A percentile compares a stretch with the other conserved stretches of the same genome.
These are phyloP conservation scores for Mimumesa dahlbomi DNA, from an alignment of 2,888 invertebrate species.

Conservation along the genomic window DNA sequence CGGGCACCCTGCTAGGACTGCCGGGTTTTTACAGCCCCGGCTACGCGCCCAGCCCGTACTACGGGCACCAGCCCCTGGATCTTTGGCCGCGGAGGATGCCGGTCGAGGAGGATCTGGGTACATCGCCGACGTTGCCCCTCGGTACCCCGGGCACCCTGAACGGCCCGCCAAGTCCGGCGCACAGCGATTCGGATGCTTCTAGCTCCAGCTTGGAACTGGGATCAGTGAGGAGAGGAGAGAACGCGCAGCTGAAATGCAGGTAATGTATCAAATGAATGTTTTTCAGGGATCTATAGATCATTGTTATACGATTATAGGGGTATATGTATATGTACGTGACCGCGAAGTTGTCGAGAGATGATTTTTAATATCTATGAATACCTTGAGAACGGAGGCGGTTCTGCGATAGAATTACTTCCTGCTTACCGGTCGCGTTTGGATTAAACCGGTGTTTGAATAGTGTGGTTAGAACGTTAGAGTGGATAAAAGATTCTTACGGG, in stretches of 20 bases:
- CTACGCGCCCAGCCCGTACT: slow-evolving; percentile 61
- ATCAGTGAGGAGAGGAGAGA: slow-evolving; percentile 75
- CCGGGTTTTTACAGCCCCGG: slow-evolving; percentile 73
- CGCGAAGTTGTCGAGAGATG: not conserved
- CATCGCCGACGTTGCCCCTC: slow-evolving; percentile 67
- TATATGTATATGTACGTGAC: too few species aligned
- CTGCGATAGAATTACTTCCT: too few species aligned
- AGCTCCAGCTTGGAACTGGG: slow-evolving; percentile 77
- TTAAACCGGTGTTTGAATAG: too few species aligned
- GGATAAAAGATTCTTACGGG: too few species aligned
- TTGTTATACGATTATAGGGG: too few species aligned
- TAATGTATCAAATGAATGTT: too few species aligned
- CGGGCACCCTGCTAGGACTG: slow-evolving; percentile 75
- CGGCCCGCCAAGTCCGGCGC: slow-evolving; percentile 77
- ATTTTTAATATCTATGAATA: too few species aligned
- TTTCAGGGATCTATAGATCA: too few species aligned
- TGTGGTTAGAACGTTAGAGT: too few species aligned
- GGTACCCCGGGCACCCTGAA: slow-evolving; percentile 65
- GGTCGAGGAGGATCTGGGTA: slow-evolving; percentile 76
- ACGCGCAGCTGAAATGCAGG: slow-evolving; percentile 79
- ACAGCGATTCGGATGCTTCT: slow-evolving; percentile 79
- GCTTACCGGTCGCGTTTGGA: too few species aligned
- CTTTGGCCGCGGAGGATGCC: slow-evolving; percentile 79
- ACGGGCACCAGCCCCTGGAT: slow-evolving; percentile 70
- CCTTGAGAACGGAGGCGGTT: too few species aligned